Evolutionary conservation across 2,797 vertebrate genomes (phyloP).

Genomic region (Chiloscyllium punctatum): DNA sequence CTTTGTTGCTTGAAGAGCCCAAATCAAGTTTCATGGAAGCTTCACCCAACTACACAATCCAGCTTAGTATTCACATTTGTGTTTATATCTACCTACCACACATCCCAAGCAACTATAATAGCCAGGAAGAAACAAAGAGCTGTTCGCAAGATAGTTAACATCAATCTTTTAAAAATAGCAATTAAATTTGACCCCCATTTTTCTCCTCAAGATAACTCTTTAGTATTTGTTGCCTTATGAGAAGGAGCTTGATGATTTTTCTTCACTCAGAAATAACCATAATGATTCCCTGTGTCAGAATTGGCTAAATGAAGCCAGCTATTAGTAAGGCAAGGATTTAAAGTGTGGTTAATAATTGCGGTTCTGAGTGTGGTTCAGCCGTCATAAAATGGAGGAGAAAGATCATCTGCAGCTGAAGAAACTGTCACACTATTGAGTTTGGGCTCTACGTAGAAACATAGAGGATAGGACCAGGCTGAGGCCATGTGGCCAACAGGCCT

Average conservation of each 20-base stretch:
- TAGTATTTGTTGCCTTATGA: not conserved
- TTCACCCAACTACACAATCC: constrained; percentile 40
- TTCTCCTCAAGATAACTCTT: not conserved
- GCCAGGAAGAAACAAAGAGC: not conserved
- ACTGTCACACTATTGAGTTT: not conserved
- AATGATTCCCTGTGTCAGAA: not conserved
- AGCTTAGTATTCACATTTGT: not conserved
- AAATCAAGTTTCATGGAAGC: constrained; percentile 46
- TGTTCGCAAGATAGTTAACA: not conserved
- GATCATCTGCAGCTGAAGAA: not conserved
- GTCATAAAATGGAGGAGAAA: not conserved
- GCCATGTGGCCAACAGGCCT: no score
- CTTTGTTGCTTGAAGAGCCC: constrained; percentile 40
- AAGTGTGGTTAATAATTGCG: not conserved
- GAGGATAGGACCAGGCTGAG: no score
- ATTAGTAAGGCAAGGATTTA: not conserved
- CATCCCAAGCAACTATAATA: not conserved
- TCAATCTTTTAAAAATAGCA: not conserved
- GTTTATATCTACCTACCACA: not conserved
- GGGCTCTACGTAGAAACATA: no score
- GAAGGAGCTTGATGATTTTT: not conserved
- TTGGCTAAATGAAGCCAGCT: not conserved
- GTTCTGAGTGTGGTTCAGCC: not conserved
- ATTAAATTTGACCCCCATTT: not conserved
- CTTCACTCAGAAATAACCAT: not conserved